These are phyloP conservation scores for Ectemnius continuus DNA, from an alignment of 2,888 invertebrate genomes.

Conservation along the genomic window DNA sequence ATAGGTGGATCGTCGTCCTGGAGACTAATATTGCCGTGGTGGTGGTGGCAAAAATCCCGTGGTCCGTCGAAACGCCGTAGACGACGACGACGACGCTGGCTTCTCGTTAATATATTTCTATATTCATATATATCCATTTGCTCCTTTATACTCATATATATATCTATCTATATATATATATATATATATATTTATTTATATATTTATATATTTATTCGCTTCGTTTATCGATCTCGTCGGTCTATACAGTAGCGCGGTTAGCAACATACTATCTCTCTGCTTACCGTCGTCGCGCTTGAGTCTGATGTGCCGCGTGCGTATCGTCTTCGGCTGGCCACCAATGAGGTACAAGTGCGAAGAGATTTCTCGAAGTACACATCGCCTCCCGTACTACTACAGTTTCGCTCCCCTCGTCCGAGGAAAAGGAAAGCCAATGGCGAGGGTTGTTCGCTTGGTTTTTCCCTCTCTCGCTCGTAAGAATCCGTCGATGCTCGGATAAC, in stretches of 20 bases:
- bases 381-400: too few species aligned
- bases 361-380: too few species aligned
- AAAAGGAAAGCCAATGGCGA: too few species aligned
- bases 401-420: too few species aligned
- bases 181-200: conserved; percentile 53
- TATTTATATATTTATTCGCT: conserved; percentile 49
- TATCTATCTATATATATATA: conserved; percentile 54
- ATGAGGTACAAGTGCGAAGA: too few species aligned
- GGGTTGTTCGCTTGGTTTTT: too few species aligned
- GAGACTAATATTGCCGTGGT: background rate
- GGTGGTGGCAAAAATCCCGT: conserved; percentile 24
- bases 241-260: background rate
- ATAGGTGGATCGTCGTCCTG: conserved; percentile 12
- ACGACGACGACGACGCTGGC: conserved; percentile 46
- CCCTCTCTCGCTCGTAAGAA: too few species aligned
- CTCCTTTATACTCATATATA: conserved; percentile 36
- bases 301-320: too few species aligned
- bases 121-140: conserved; percentile 36
- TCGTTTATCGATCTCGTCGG: conserved; percentile 6
- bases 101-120: conserved; percentile 50
- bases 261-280: too few species aligned
- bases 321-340: too few species aligned
- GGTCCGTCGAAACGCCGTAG: conserved; percentile 32
- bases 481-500: too few species aligned
- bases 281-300: too few species aligned